These are phyloP conservation scores for Terebella lapidaria DNA, from an alignment of 2,888 invertebrate species.

Conservation along the genomic window DNA sequence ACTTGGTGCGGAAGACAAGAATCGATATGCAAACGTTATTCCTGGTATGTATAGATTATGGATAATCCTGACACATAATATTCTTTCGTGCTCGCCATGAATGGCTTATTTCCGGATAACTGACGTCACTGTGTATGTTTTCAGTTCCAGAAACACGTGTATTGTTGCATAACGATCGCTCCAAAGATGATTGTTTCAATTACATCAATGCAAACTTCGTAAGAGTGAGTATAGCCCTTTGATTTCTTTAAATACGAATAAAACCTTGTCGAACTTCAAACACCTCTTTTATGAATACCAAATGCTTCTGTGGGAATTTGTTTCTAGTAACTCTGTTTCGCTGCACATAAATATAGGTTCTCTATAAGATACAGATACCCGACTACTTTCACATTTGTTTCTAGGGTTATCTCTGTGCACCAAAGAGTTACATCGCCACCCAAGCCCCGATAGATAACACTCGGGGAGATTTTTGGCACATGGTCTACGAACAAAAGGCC, in stretches of 20 bases:
- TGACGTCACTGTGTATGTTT: too few relatives aligned
- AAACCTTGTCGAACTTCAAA: too few relatives aligned
- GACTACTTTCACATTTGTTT: too few relatives aligned
- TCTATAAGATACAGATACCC: too few relatives aligned
- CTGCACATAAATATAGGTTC: too few relatives aligned
- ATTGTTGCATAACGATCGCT: not conserved
- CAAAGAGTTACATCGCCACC: conserved; percentile 83
- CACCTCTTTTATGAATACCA: too few relatives aligned
- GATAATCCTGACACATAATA: too few relatives aligned
- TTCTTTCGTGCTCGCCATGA: too few relatives aligned
- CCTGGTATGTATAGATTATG: conserved; percentile 60
- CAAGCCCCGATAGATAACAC: conserved; percentile 84
- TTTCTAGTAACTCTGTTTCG: too few relatives aligned
- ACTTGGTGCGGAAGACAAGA: conserved; percentile 59
- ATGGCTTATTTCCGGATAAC: too few relatives aligned
- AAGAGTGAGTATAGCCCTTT: conserved; percentile 67
- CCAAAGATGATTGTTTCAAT: conserved; percentile 71
- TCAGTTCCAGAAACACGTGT: conserved; percentile 16
- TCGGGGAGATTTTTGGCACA: conserved; percentile 84
- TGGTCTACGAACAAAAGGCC: conserved; percentile 93
- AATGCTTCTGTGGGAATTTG: too few relatives aligned
- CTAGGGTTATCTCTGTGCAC: conserved; percentile 78
- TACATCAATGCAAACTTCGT: conserved; percentile 93
- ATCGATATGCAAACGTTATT: conserved; percentile 90
- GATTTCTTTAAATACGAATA: too few relatives aligned